Evolutionary conservation across 2,797 vertebrate species (phyloP).

Genomic region (Holocentrus rufus): DNA sequence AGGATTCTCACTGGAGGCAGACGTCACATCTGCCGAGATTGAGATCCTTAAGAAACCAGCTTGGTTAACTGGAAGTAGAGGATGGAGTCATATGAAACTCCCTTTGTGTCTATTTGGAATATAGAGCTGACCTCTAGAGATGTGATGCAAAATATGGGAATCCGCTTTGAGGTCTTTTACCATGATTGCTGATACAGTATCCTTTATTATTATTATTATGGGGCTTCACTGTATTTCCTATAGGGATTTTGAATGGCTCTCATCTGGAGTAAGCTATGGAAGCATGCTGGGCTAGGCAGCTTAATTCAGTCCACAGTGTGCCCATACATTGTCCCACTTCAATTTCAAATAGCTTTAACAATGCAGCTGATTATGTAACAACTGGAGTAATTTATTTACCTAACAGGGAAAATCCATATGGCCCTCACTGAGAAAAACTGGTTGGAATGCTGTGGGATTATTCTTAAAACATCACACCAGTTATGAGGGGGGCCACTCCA

Average conservation of each 20-base stretch:
- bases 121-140: constrained; percentile 11
- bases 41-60: constrained; percentile 46
- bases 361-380: constrained; percentile 66
- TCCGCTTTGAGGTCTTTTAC: constrained; percentile 35
- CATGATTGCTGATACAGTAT: constrained; percentile 37
- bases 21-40: constrained; percentile 28
- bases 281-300: constrained; percentile 33
- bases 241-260: constrained; percentile 41
- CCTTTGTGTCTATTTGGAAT: constrained; percentile 16
- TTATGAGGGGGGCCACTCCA: not conserved
- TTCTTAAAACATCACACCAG: constrained; percentile 18
- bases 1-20: constrained; percentile 26
- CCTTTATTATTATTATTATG: constrained; percentile 34
- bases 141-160: constrained; percentile 15
- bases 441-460: constrained; percentile 52
- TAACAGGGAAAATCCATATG: constrained; percentile 56
- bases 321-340: constrained; percentile 62
- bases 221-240: constrained; percentile 25
- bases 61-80: constrained; percentile 19
- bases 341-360: constrained; percentile 66
- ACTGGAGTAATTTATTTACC: constrained; percentile 45
- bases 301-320: constrained; percentile 55
- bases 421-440: constrained; percentile 30
- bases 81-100: constrained; percentile 7
- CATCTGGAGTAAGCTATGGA: constrained; percentile 35